Conservation (phyloP, 2,113 vertebrate genomes). For the Parotia lawesii region DNA sequence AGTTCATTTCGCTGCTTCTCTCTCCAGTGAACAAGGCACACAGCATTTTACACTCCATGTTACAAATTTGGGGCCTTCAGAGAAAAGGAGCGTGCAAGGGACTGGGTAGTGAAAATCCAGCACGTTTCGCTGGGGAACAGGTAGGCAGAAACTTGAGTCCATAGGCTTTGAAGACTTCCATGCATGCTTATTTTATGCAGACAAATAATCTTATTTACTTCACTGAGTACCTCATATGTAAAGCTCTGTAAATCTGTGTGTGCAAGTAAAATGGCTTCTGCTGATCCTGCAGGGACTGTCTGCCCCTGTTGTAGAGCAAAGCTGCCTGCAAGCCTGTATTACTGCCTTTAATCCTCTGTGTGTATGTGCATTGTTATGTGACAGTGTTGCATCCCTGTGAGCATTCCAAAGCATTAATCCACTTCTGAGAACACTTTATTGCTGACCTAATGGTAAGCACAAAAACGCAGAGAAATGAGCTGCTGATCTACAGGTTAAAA, state of each 20-base stretch:
- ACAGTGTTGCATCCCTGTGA: background rate
- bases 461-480: background rate
- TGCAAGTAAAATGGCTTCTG: background rate
- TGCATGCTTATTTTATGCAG: background rate
- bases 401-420: background rate
- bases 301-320: background rate
- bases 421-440: background rate
- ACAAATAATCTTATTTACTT: background rate
- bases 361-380: background rate
- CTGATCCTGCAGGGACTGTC: background rate
- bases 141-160: background rate
- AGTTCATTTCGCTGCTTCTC: background rate
- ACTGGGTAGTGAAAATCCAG: background rate
- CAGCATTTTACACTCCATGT: fast-evolving
- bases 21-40: background rate
- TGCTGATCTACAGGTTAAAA: background rate
- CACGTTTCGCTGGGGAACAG: background rate
- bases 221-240: background rate
- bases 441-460: background rate
- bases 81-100: background rate
- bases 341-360: background rate
- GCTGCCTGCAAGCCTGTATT: background rate
- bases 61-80: background rate
- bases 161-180: background rate
- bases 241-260: background rate